Base-by-base conservation (phyloP, 1,140 invertebrate genomes). In the Argopecten irradians region DNA sequence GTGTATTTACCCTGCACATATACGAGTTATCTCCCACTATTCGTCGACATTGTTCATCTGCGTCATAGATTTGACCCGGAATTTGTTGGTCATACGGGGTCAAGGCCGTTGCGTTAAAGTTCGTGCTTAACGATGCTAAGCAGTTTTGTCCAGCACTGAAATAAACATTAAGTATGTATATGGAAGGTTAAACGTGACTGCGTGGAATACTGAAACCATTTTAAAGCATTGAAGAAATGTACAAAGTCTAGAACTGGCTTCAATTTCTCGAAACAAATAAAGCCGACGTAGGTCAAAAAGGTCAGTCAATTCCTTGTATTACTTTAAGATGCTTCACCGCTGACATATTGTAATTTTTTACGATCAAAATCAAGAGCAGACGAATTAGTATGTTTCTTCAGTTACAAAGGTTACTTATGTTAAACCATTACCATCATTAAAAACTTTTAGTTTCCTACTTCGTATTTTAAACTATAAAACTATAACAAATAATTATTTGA, bases 21-120 rank as follows among this genome's bases (percentile, higher is more conserved):
- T 91, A 93, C 14, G 93, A 93, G 11, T 83, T 86, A 8, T 55
- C 33, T 0, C 93, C 93, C 33, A 88, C 89, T 34, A 91, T 92
- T 33, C 91, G 83, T 28, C 86, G 83, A 88, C 93, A 94, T 86
- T 93, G 93, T 34, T 87, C 83, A 55, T 94, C 93, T 13, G 91
- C 90, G 1, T 85, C 82, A 43, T 89, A 91, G 0, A 89, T 86
- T 33, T 93, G 89, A 14, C 92, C 93, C 84, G 91, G 89, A 1
- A 91, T 28, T 32, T 43, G 85, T 86, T 43, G 86, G 39, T 86
- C 87, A 35, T 88, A 90, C 55, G 82, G 87, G 13, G 43, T 33
- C 13, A 90, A 82, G 19, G 85, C 84, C 33, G 91, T 91, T 0
- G 88, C 82, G n/a, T 89, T 86, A 83, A 89, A 34, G n/a, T 85